A percentile compares a stretch with the other conserved stretches of the same genome.
These are phyloP conservation scores for Drosophila sordidula DNA, from an alignment of 2,888 invertebrate genomes.

Conservation along the genomic window DNA sequence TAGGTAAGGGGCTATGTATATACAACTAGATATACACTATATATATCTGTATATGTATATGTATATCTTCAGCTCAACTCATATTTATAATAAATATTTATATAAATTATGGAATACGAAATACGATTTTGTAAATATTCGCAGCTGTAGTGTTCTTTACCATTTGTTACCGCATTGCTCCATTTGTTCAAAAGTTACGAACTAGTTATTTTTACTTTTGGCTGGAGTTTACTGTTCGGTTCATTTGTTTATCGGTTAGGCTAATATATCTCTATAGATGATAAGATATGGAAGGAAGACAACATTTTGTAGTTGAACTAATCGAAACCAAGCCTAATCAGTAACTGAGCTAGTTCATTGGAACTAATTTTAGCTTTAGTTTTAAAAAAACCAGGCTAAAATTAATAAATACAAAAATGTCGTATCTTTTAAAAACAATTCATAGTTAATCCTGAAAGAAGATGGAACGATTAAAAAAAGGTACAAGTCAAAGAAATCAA, in stretches of 20 bases:
- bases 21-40: slow-evolving; percentile 34
- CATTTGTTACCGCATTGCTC: slow-evolving; percentile 23
- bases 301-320: too few species aligned
- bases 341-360: background rate
- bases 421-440: too few species aligned
- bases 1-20: slow-evolving; percentile 40
- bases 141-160: slow-evolving; percentile 50
- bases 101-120: slow-evolving; percentile 24
- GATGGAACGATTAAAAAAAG: too few species aligned
- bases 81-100: slow-evolving; percentile 37
- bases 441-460: too few species aligned
- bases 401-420: too few species aligned
- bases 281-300: too few species aligned
- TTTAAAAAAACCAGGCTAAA: too few species aligned
- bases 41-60: slow-evolving; percentile 13
- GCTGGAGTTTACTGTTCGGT: slow-evolving; percentile 1
- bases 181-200: slow-evolving; percentile 36
- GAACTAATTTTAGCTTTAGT: background rate
- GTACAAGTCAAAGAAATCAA: too few species aligned
- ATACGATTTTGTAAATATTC: slow-evolving; percentile 65
- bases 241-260: slow-evolving; percentile 8
- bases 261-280: too few species aligned
- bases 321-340: background rate
- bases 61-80: slow-evolving; percentile 47
- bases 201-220: slow-evolving; percentile 25